Conservation (phyloP, 2,797 vertebrate species). For the Austrolebias charrua region DNA sequence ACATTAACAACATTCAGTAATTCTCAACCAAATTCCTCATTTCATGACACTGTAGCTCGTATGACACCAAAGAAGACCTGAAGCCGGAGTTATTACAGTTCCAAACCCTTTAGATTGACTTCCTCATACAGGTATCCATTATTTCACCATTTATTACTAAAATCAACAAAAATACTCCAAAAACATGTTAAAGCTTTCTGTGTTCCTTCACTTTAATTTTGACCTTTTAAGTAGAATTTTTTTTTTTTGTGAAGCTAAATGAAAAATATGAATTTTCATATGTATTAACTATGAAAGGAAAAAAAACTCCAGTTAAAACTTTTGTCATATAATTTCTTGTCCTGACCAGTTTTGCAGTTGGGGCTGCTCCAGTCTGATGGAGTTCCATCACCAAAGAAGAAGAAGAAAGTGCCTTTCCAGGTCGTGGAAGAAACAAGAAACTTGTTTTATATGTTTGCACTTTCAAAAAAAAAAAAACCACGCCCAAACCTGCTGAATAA, state of each 20-base stretch:
- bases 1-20: conserved; percentile 15
- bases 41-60: conserved; percentile 76
- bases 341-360: conserved; percentile 38
- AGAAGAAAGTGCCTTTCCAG: conserved; percentile 15
- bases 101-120: conserved; percentile 65
- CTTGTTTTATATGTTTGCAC: conserved; percentile 30
- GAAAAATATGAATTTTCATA: background rate
- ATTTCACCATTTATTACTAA: conserved; percentile 24
- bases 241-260: background rate
- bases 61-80: conserved; percentile 75
- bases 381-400: conserved; percentile 37
- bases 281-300: background rate
- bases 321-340: conserved; percentile 26
- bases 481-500: conserved; percentile 1
- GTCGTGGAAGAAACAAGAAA: background rate
- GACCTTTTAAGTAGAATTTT: background rate
- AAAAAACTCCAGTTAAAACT: conserved; percentile 9
- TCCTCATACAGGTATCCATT: conserved; percentile 68
- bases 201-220: background rate
- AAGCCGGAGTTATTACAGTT: conserved; percentile 69
- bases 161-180: conserved; percentile 8
- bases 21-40: conserved; percentile 70
- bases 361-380: conserved; percentile 33
- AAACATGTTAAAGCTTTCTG: background rate
- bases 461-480: conserved; percentile 15